These are phyloP conservation scores for Proisotoma minuta DNA, from an alignment of 2,888 invertebrate genomes.

Conservation along the genomic window DNA sequence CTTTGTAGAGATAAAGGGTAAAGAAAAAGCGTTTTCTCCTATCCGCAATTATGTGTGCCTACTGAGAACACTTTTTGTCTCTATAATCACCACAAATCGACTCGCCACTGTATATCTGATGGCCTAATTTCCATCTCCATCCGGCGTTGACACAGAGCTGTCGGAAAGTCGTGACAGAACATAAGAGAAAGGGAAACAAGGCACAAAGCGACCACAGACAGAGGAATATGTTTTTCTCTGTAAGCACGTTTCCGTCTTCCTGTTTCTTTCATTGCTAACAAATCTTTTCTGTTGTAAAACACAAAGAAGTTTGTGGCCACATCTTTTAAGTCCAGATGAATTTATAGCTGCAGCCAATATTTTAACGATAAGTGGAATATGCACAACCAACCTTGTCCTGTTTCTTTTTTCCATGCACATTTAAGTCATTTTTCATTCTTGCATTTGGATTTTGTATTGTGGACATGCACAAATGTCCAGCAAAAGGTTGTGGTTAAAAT, in stretches of 20 bases:
- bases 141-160: slow-evolving; percentile 13
- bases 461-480: not conserved
- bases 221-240: slow-evolving; percentile 9
- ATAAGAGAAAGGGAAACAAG: not conserved
- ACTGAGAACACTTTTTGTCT: not conserved
- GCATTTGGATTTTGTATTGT: not conserved
- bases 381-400: no score
- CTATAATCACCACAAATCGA: not conserved
- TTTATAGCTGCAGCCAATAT: no score
- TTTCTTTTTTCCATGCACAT: not conserved
- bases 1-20: no score
- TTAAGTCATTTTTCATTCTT: not conserved
- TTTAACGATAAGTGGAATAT: no score
- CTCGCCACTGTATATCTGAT: not conserved
- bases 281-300: no score
- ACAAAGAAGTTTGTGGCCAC: no score
- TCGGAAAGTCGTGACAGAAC: not conserved
- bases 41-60: no score
- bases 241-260: slow-evolving; percentile 10
- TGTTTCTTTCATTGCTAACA: no score
- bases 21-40: no score
- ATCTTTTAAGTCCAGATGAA: no score
- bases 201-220: not conserved
- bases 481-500: not conserved
- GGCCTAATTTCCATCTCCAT: slow-evolving; percentile 1